These are phyloP conservation scores for Cheilosia scutellata DNA, from an alignment of 2,888 invertebrate genomes.

Conservation along the genomic window DNA sequence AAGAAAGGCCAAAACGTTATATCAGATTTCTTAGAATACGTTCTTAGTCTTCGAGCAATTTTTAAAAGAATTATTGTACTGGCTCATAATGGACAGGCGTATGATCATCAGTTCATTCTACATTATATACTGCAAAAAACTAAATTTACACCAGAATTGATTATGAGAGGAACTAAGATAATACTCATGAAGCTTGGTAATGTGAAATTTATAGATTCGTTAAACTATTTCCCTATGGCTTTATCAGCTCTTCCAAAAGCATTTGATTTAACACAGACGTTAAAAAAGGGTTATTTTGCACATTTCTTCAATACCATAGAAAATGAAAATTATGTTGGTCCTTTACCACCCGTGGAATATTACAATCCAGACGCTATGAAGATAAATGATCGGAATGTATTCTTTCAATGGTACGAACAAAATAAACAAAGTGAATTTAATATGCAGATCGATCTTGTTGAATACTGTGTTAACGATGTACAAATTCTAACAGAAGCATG, in stretches of 20 bases:
- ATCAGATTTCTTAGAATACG: slow-evolving; percentile 1
- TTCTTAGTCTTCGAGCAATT: not conserved
- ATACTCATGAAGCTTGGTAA: too few species aligned
- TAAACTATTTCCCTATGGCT: not conserved
- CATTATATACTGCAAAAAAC: not conserved
- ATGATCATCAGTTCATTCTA: not conserved
- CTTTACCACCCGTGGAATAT: too few species aligned
- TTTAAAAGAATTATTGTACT: not conserved
- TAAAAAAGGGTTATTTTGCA: not conserved
- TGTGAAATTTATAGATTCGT: slow-evolving; percentile 11
- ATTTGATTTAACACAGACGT: not conserved
- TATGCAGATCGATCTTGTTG: slow-evolving; percentile 9
- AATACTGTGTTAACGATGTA: slow-evolving; percentile 40
- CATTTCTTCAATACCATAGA: too few species aligned
- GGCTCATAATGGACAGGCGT: not conserved
- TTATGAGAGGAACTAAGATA: not conserved
- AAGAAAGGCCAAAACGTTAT: slow-evolving; percentile 1
- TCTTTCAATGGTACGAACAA: too few species aligned
- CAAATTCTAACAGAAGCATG: slow-evolving; percentile 29
- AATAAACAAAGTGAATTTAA: not conserved
- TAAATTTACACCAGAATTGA: not conserved
- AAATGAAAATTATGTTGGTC: too few species aligned
- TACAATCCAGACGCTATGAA: too few species aligned
- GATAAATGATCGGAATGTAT: too few species aligned
- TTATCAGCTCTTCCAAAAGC: not conserved